phyloP scores from a whole-genome alignment of 2,888 invertebrate genomes.

The Watsonalla cultraria region DNA sequence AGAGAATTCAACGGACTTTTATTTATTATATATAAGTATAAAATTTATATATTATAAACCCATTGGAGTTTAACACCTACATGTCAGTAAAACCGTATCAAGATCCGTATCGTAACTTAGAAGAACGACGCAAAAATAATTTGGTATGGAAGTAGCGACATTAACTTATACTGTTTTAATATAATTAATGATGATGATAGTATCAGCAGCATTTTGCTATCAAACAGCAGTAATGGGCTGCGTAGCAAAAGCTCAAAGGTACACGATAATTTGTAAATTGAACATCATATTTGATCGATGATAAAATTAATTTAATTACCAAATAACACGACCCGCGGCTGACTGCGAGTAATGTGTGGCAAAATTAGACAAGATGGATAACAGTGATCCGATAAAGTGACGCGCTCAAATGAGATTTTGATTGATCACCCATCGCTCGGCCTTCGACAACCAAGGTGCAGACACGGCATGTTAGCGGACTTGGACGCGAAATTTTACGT shows the following conservation, averaged over 20 bases:
- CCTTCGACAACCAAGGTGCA: constrained; percentile 16
- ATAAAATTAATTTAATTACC: constrained; percentile 1
- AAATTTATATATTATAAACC: no score
- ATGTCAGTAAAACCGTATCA: no score
- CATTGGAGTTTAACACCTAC: no score
- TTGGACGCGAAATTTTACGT: not conserved
- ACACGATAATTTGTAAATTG: not conserved
- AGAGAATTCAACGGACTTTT: no score
- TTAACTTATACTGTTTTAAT: no score
- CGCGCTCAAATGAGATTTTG: constrained; percentile 61
- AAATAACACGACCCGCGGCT: constrained; percentile 13
- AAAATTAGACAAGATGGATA: constrained; percentile 58
- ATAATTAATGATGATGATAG: no score
- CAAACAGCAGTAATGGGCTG: no score
- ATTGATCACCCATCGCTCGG: constrained; percentile 51
- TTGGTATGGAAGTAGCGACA: no score
- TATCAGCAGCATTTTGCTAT: no score
- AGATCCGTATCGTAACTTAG: no score
- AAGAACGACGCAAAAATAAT: no score
- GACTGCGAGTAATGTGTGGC: constrained; percentile 32
- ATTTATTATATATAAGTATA: no score
- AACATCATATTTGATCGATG: not conserved
- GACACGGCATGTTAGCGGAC: not conserved
- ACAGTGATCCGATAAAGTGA: constrained; percentile 45
- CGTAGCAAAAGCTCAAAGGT: not conserved